These are phyloP conservation scores for Tanypteryx hageni DNA, from an alignment of 2,888 invertebrate genomes.

Conservation along the genomic window DNA sequence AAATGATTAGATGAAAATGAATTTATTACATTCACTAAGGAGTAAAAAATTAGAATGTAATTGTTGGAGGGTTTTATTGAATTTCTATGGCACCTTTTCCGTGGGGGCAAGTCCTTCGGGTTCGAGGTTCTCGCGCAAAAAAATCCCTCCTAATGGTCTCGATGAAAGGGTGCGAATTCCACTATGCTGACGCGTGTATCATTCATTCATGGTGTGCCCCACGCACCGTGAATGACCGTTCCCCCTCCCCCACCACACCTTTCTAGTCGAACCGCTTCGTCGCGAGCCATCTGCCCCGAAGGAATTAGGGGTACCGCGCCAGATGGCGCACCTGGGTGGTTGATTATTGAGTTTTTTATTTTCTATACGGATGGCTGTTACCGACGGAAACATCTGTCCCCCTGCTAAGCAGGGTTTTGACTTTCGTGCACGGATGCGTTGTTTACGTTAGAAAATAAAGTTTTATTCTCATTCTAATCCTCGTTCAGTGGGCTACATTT, in stretches of 20 bases:
- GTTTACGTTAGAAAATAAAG: not conserved
- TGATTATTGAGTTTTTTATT: not conserved
- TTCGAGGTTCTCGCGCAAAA: too few relatives aligned
- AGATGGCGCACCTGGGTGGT: not conserved
- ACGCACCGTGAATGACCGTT: not conserved
- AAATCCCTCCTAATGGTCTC: not conserved
- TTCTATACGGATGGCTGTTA: not conserved
- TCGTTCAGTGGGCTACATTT: not conserved
- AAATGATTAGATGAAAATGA: too few relatives aligned
- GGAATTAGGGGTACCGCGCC: not conserved
- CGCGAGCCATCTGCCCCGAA: not conserved
- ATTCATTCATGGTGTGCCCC: not conserved
- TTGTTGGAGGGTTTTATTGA: too few relatives aligned
- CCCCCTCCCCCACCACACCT: not conserved
- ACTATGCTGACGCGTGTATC: not conserved
- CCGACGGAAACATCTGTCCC: not conserved
- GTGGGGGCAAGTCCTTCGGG: too few relatives aligned
- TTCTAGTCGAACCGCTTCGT: not conserved
- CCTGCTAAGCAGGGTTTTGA: not conserved
- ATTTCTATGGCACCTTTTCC: too few relatives aligned
- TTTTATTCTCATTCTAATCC: not conserved
- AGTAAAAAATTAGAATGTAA: too few relatives aligned
- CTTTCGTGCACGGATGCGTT: not conserved
- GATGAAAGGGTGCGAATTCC: not conserved
- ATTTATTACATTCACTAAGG: too few relatives aligned